Percentiles rank a stretch among this genome's conserved stretches.
Evolutionary conservation across 2,113 vertebrate genomes (phyloP).

Genomic region (Dipodomys ordii): DNA sequence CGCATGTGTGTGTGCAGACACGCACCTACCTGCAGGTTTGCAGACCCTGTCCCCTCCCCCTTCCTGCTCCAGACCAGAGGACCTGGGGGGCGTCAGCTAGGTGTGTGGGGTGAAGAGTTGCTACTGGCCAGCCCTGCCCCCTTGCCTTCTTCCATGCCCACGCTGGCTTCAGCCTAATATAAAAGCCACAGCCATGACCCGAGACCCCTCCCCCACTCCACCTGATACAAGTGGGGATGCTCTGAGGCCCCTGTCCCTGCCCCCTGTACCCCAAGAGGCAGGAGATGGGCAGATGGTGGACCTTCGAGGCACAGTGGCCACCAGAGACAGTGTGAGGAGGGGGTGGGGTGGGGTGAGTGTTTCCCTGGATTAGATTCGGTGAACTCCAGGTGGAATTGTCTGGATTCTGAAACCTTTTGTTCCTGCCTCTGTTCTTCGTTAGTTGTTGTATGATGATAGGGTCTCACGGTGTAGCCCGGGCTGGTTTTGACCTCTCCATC

Average conservation of each 20-base stretch:
- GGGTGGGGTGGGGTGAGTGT: no score
- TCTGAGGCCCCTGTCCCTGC: background rate
- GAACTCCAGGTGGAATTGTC: background rate
- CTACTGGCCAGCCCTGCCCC: background rate
- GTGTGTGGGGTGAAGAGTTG: background rate
- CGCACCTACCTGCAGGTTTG: no score
- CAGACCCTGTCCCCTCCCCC: background rate
- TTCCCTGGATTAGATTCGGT: background rate
- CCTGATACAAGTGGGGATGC: fast-evolving
- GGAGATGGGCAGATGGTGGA: fast-evolving
- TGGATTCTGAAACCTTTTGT: no score
- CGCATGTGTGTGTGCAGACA: background rate
- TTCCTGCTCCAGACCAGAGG: no score
- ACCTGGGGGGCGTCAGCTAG: no score
- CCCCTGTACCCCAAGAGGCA: background rate
- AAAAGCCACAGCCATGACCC: background rate
- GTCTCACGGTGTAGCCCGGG: no score
- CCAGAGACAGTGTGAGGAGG: fast-evolving
- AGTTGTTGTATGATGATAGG: no score
- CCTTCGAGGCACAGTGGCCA: background rate
- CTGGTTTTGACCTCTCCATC: no score
- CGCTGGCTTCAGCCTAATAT: no score
- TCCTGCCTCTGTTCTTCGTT: no score
- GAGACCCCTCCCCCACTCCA: fast-evolving
- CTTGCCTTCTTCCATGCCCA: background rate